These are phyloP conservation scores for Marmota monax DNA, from an alignment of 2,113 vertebrate genomes.

Conservation along the genomic window DNA sequence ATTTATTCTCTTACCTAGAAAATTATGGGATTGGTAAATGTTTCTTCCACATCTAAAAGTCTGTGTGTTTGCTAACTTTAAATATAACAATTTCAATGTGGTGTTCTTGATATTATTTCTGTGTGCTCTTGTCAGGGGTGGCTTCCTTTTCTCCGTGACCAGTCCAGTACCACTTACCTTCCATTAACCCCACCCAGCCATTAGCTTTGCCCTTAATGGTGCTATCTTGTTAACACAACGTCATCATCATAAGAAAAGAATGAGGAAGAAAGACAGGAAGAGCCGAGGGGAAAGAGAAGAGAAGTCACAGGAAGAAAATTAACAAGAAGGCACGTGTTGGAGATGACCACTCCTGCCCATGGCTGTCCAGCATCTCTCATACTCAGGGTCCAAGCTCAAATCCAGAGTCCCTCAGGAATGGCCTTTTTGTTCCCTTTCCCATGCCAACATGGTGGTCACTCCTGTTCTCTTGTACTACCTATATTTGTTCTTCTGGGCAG, in stretches of 20 bases:
- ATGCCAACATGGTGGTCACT: rapidly evolving
- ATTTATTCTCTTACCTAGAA: background rate
- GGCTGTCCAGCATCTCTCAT: rapidly evolving
- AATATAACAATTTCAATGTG: rapidly evolving
- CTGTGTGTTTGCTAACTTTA: background rate
- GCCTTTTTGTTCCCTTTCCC: background rate
- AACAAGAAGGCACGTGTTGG: background rate
- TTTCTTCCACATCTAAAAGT: background rate
- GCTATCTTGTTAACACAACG: background rate
- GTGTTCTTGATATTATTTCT: background rate
- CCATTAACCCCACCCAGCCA: rapidly evolving
- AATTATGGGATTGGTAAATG: background rate
- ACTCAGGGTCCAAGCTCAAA: background rate
- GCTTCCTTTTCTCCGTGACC: background rate
- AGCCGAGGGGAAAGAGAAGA: background rate
- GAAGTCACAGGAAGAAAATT: background rate
- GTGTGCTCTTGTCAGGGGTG: too few relatives aligned
- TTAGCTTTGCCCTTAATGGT: background rate
- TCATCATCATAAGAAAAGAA: background rate
- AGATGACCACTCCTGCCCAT: rapidly evolving
- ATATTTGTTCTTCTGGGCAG: background rate
- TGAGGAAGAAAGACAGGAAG: background rate
- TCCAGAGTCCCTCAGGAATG: background rate
- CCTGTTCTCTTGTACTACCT: background rate
- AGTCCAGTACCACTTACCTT: background rate